Base-by-base conservation (phyloP, 1,140 invertebrate species). In the Platyura marginata region DNA sequence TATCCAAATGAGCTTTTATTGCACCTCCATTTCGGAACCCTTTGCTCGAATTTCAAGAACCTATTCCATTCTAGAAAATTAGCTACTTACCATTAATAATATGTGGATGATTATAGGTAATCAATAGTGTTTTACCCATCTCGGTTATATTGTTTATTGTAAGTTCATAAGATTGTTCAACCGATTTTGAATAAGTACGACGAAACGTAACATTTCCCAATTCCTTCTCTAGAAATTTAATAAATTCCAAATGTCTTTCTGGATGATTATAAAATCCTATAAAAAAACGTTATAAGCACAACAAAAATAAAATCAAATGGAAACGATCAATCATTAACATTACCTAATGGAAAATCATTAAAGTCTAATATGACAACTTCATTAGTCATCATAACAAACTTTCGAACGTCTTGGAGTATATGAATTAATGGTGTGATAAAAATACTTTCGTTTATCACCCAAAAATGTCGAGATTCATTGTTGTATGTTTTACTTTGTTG, bases 321-420 rank as follows among this genome's bases (percentile, higher is more conserved):
- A 2, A 25, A 25, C n/a, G 15, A 21, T 16, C 3, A n/a, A n/a
- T n/a, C n/a, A 21, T 3, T 21, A 37, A 22, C 34, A 35, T 43
- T 41, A 47, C 49, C 58, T 21, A 59, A 55, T 0, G 56, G 55
- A 44, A 61, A 61, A 11, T 34, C 37, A 16, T 52, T 57, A 42
- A 76, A 70, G 50, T 76, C 72, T 35, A 76, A 48, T 19, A 76
- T 65, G 1, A 75, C 57, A 20, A 75, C 51, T 53, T 75, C 70
- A 5, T 67, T 56, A 1, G 71, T 63, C n/a, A 56, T 52, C 42
- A 61, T 51, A 1, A 72, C 46, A 55, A 76, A 77, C n/a, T 55
- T 51, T 44, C 56, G 61, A 3, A 76, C 53, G 42, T 74, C 66
- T 10, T 59, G 56, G 6, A 77, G 49, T 6, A 74, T 50, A 3